Base-by-base conservation (phyloP, 2,888 invertebrate species). In the Mechanitis messenoides region DNA sequence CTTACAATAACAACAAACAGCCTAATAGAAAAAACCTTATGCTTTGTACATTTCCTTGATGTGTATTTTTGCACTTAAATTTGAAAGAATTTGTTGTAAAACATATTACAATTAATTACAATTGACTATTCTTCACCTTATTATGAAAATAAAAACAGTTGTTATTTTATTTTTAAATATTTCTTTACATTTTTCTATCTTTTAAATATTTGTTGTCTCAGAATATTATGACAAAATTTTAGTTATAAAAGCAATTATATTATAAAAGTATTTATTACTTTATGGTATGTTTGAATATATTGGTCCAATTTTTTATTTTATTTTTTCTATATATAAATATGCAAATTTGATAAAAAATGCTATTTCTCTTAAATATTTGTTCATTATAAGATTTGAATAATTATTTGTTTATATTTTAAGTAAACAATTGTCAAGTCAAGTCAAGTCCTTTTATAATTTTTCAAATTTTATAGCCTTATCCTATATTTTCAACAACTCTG, bases 41-140 rank as follows among this genome's bases (percentile, higher is more conserved):
- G 84, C 83, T 85, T 84, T 64, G 73, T 80, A 72, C 69, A 77
- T 78, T 81, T 79, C 72, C 76, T 72, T 78, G 72, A 76, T 72
- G 80, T 81, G 79, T 82, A 77, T 80, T 77, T 79, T 81, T 79
- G 79, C 80, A 83, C 78, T 68, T 69, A 73, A 74, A 77, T 80
- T 77, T 75, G 80, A 62, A 74, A 75, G 46, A 45, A 59, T 77
- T 80, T 81, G 79, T 84, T 80, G 80, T 76, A 69, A 81, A 77
- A 77, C 70, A 77, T 20, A 74, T 78, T 50, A 53, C 53, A 74
- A 76, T 20, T 20, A 20, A 72, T 79, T 84, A 84, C 84, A 83
- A 83, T 83, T 78, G 80, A 80, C 80, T 79, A 80, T 78, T 84
- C 84, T 83, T 84, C 74, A 69, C 70, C 68, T 67, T 67, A 55